Base-by-base conservation (phyloP, 2,888 invertebrate genomes). In the Sympetrum striolatum region DNA sequence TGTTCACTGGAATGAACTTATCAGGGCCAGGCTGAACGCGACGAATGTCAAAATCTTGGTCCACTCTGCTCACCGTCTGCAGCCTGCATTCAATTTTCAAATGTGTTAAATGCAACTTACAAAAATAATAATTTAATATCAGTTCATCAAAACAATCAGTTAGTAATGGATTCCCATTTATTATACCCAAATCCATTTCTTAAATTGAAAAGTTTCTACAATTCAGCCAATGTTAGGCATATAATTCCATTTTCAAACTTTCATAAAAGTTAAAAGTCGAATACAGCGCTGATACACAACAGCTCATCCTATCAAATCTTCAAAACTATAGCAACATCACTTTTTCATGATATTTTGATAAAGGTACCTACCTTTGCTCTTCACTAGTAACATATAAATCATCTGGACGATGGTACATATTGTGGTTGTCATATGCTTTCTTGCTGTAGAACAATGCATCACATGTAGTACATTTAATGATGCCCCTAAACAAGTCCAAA, bases 381-480 rank as follows among this genome's bases (percentile, higher is more conserved):
- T 95, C 96, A 91, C 94, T 95, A 91, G 95, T 95, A 91, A 95
- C 95, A 92, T 96, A 96, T 81, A 96, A 93, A 93, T 96, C 96
- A 91, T 95, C 95, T 1, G 94, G 94, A 25, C 95, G 94, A 92
- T 96, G 96, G 93, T 95, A 96, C 90, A 95, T 95, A 44, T 96
- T 95, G 92, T 96, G 96, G 86, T 95, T 94, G 91, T 96, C 95
- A 92, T 96, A 96, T 0, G 96, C 96, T 93, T 95, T 95, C 92
- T 96, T 94, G 92, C 95, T 96, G 92, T 95, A 96, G 93, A 96
- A 96, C 81, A 96, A 93, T 18, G 96, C 96, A 91, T 96, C 95
- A 92, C 96, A 96, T 31, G 96, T 94, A 4, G 96, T 96, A 92
- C 96, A 96, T 91, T 96, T 95, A 79, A 96, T 94, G 81, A 96